Conservation (phyloP, 1,140 invertebrate genomes). For the Dendroctonus valens region DNA sequence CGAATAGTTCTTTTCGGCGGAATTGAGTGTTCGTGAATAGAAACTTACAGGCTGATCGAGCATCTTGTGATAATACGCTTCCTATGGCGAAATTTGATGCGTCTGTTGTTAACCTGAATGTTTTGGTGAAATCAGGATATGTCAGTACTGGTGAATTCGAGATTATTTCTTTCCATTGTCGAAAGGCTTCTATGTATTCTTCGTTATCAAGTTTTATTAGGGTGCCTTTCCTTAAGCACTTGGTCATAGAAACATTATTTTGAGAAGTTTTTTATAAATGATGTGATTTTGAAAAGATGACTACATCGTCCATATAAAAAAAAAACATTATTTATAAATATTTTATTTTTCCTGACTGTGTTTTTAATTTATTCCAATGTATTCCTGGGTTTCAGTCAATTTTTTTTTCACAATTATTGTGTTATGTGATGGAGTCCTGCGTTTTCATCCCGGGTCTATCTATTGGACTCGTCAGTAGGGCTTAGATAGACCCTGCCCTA, state of each 20-base stretch:
- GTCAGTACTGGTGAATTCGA: constrained; percentile 17
- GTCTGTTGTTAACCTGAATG: constrained; percentile 17
- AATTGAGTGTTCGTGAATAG: constrained; percentile 39
- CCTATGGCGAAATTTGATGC: constrained; percentile 11
- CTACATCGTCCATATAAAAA: constrained; percentile 48
- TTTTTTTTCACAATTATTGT: too few relatives aligned
- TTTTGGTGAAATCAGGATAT: constrained; percentile 14
- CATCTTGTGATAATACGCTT: constrained; percentile 12
- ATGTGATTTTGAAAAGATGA: constrained; percentile 37
- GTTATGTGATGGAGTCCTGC: too few relatives aligned
- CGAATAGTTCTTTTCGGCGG: constrained; percentile 40
- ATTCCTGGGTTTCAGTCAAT: too few relatives aligned
- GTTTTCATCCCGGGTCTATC: too few relatives aligned
- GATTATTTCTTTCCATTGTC: constrained; percentile 19
- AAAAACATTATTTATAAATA: too few relatives aligned
- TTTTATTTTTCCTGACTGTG: too few relatives aligned
- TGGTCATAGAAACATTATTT: constrained; percentile 7
- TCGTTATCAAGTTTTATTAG: not conserved
- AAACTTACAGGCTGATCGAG: constrained; percentile 35
- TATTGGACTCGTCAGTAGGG: too few relatives aligned
- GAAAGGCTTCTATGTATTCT: constrained; percentile 2
- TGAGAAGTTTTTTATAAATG: constrained; percentile 18
- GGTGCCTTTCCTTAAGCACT: constrained; percentile 2
- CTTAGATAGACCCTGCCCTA: too few relatives aligned
- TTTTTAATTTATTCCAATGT: too few relatives aligned